Evolutionary conservation across 2,113 vertebrate species (phyloP), one percentile per base, ranked within the genome.

Genomic region (Nerophis lumbriciformis): DNA sequence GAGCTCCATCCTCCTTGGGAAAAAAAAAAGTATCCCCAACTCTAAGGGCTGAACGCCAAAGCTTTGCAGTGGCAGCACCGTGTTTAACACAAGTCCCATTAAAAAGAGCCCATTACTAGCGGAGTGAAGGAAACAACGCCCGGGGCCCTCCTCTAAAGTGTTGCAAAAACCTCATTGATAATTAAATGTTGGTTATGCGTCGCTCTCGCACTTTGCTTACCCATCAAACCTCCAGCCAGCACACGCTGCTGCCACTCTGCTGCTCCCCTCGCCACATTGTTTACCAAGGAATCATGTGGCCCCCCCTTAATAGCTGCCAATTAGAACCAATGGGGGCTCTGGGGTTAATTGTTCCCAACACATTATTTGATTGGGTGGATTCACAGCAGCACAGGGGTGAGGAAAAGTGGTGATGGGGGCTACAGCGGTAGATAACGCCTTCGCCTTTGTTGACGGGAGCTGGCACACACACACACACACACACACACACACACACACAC

Each of bases 161-260:
- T 88, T 90, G 84, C 77, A 75, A 91, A 91, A 91, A 90, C 85
- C 89, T 90, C 89, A 91, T 91, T 90, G 91, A 91, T 92, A 92
- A 92, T 91, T 92, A 92, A 92, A 87, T 89, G 90, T 90, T 90
- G 87, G 88, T 92, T 91, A 89, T 89, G 89, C 84, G 88, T 90
- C 76, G 85, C 84, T 86, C 81, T 78, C 82, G 75, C 88, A 85
- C 83, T 90, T 91, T 92, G 87, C 87, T 90, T 91, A 91, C 87
- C 89, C 91, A 90, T 91, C 87, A 90, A 87, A 86, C 81, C 66
- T 78, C 75, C 85, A 47, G 83, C 86, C 80, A 78, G 80, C 81
- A 69, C 51, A 45, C 9, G n/a, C 76, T 63, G 79, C 83, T 85
- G 78, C 74, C 83, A 77, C 68, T 81, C 37, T 65, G 75, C 73